Conservation (phyloP, 2,113 vertebrate species). For the Oriolus oriolus region DNA sequence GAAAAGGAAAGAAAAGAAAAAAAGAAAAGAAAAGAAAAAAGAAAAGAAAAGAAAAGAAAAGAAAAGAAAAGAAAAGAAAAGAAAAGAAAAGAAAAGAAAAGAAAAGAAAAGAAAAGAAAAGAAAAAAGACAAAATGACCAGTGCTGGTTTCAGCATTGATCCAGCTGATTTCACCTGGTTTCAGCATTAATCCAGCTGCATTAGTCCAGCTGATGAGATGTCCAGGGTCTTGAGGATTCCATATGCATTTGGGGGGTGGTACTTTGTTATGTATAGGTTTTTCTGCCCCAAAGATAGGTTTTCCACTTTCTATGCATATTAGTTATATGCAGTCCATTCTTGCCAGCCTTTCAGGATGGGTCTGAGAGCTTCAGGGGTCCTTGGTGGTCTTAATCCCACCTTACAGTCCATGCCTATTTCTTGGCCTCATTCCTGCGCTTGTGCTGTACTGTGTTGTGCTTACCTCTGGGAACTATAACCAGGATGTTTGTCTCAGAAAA, state of each 20-base stretch:
- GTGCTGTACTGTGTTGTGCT: not conserved
- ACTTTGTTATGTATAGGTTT: not conserved
- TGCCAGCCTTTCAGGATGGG: not conserved
- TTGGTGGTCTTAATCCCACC: not conserved
- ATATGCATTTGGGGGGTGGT: rapidly evolving
- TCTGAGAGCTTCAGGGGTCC: not conserved
- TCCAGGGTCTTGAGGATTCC: too few relatives aligned
- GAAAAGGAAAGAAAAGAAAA: too few relatives aligned
- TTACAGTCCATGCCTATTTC: not conserved
- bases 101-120: not conserved
- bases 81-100: too few relatives aligned
- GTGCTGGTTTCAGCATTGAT: not conserved
- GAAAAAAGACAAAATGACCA: too few relatives aligned
- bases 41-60: too few relatives aligned
- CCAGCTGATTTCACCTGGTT: not conserved
- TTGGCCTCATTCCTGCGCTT: not conserved
- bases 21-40: too few relatives aligned
- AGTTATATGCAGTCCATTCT: not conserved
- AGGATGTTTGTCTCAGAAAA: not conserved
- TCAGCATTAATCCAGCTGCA: not conserved
- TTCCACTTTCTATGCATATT: not conserved
- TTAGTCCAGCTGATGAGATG: not conserved
- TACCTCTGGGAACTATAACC: not conserved
- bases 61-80: not conserved
- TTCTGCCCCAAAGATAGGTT: not conserved